A percentile compares a stretch with the other conserved stretches of the same genome.
These are phyloP conservation scores for Podotricha telesiphe DNA, from an alignment of 2,888 invertebrate genomes.

Conservation along the genomic window DNA sequence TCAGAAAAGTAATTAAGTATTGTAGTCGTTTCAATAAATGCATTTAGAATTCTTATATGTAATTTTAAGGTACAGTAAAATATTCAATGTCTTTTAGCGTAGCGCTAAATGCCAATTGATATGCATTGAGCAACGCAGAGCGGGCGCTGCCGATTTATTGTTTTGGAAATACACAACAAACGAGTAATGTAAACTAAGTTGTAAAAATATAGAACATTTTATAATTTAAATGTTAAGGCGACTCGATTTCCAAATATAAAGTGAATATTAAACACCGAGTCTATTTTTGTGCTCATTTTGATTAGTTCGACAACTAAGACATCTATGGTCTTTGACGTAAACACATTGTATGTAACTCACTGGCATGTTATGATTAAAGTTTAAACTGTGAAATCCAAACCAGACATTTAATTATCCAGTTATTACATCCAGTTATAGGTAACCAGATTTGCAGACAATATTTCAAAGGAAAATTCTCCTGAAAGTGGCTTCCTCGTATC, in stretches of 20 bases:
- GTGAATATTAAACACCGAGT: too few relatives aligned
- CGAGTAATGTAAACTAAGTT: background rate
- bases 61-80: constrained; percentile 4
- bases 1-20: background rate
- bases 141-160: background rate
- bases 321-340: background rate
- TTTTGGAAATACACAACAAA: background rate
- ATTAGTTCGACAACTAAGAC: too few relatives aligned
- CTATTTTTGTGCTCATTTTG: too few relatives aligned
- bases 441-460: constrained; percentile 26
- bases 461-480: constrained; percentile 28
- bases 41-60: background rate
- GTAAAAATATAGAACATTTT: background rate
- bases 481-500: constrained; percentile 23
- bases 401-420: constrained; percentile 10
- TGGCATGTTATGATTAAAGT: background rate
- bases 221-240: too few relatives aligned
- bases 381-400: background rate
- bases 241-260: too few relatives aligned
- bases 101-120: constrained; percentile 14
- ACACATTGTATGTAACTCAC: background rate
- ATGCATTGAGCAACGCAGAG: constrained; percentile 10
- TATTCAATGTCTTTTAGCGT: constrained; percentile 19
- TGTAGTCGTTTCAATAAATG: too few relatives aligned
- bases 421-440: constrained; percentile 8